phyloP scores from a whole-genome alignment of 2,113 vertebrate species.

The Balaenoptera acutorostrata region DNA sequence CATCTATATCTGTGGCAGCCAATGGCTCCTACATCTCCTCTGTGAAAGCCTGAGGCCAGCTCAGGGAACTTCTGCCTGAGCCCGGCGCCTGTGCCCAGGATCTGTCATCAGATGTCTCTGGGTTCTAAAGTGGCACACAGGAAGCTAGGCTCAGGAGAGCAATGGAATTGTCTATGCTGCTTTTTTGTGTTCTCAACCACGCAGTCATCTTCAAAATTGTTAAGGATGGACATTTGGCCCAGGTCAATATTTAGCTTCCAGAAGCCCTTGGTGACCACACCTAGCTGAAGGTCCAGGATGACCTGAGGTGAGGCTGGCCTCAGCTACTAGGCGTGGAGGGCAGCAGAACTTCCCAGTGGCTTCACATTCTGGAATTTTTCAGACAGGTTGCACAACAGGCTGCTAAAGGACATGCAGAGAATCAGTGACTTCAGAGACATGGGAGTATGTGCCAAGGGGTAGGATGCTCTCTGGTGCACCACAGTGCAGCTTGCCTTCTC shows the following conservation, averaged over 20 bases:
- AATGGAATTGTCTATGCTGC: background rate
- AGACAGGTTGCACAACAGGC: slow-evolving; percentile 90
- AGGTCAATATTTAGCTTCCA: background rate
- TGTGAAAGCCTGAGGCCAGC: background rate
- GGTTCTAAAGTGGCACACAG: background rate
- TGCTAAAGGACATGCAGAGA: slow-evolving; percentile 88
- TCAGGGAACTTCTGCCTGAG: background rate
- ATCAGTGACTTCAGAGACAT: slow-evolving; percentile 81
- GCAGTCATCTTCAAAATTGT: background rate
- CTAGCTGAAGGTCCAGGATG: background rate
- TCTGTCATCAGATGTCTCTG: background rate
- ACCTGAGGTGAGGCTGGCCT: background rate
- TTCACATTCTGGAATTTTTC: slow-evolving; percentile 96
- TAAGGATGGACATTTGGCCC: background rate
- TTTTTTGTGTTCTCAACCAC: background rate
- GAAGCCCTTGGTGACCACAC: background rate
- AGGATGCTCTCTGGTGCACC: slow-evolving; percentile 88
- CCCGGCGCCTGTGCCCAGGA: too few species aligned
- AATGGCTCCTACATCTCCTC: background rate
- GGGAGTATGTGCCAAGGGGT: slow-evolving; percentile 86
- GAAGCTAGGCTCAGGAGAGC: background rate
- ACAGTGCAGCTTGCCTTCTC: slow-evolving; percentile 80
- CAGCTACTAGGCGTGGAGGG: background rate
- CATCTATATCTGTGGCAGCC: background rate
- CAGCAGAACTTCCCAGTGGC: slow-evolving; percentile 88